Percentiles rank a stretch among this genome's conserved stretches.
phyloP scores from a whole-genome alignment of 2,888 invertebrate genomes.

The Oxycera nigricornis region DNA sequence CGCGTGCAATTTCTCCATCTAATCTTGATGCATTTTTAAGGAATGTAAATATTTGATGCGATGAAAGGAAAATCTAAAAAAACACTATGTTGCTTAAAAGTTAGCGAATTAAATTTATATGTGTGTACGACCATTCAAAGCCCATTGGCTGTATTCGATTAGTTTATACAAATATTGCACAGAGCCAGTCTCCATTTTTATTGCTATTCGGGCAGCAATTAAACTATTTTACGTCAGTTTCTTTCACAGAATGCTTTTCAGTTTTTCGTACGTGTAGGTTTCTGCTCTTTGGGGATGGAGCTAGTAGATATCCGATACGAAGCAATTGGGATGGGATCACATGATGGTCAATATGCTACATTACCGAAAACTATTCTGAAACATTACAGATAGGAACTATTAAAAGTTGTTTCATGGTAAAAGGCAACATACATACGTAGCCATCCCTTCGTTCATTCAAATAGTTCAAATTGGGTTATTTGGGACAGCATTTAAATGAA shows the following conservation, averaged over 20 bases:
- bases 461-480: neutral
- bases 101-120: neutral
- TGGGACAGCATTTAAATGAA: too few species aligned
- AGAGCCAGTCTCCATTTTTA: constrained; percentile 5
- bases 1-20: neutral
- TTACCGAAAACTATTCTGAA: constrained; percentile 8
- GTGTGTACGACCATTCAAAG: neutral
- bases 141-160: constrained; percentile 26
- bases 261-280: neutral
- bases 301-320: neutral
- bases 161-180: constrained; percentile 35
- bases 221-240: constrained; percentile 33
- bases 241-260: constrained; percentile 9
- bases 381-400: constrained; percentile 14
- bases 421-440: constrained; percentile 4
- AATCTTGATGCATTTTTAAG: constrained; percentile 6
- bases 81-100: neutral
- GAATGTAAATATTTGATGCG: neutral
- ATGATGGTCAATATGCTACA: neutral
- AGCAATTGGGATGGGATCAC: neutral
- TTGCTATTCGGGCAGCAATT: constrained; percentile 5
- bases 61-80: neutral
- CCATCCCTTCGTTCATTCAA: neutral
- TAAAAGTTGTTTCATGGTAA: constrained; percentile 11
- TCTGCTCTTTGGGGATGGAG: neutral